Evolutionary conservation across 2,113 vertebrate species (phyloP), one percentile per base, ranked within the genome.

Genomic region (Malurus melanocephalus): DNA sequence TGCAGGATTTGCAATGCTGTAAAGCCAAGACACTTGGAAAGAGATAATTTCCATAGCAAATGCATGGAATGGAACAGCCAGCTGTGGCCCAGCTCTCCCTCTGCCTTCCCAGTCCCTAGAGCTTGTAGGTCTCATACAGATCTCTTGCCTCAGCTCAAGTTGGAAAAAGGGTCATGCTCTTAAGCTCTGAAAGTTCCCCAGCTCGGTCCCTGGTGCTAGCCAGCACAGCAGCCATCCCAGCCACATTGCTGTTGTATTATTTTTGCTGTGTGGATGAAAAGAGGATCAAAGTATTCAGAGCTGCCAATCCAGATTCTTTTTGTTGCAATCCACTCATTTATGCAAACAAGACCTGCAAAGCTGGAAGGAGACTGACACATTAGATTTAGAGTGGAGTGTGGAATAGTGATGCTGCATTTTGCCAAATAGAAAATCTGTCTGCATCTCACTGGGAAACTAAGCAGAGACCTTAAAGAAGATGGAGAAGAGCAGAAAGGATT

Each of bases 291-390:
- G 43, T 80, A 82, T 80, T 92, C 75, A 80, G 72, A 82, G 76
- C 64, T 89, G 67, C 67, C 56, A 53, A 33, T 89, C 43, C 82
- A 77, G 76, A 87, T 81, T 51, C 72, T 85, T 93, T 85, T 46
- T 59, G 67, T 85, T 91, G 28, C 82, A 77, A 38, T 77, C n/a
- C 2, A 0, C 52, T 88, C 82, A 59, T 82, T 89, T 95, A 80
- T 77, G 64, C 62, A 85, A 91, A 92, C 82, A 90, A 88, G 90
- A 80, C 78, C 80, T 45, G 27, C 53, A 82, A 91, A 94, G 59
- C 79, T 82, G 67, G 82, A 73, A 73, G 23, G 67, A 82, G 75
- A 73, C 51, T 46, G 42, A 57, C 27, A 5, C 11, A 2, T 85
- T 38, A 80, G 67, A 38, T 78, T 92, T 56, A 55, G 62, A 65